A percentile compares a stretch with the other conserved stretches of the same genome.
Evolutionary conservation across 1,140 invertebrate species (phyloP).

Genomic region (Tyrophagus putrescentiae): DNA sequence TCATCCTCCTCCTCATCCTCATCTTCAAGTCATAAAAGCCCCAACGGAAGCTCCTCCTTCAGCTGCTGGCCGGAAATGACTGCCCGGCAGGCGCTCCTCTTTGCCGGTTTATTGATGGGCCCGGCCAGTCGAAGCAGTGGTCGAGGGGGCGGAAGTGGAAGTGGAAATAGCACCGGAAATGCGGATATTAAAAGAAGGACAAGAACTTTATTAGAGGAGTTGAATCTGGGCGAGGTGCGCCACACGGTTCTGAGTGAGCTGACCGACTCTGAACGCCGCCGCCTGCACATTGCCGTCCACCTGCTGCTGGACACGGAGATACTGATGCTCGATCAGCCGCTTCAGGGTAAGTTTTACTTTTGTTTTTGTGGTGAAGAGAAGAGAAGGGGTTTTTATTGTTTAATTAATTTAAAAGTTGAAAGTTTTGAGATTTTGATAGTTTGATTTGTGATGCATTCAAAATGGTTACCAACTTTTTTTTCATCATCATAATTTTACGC

Average conservation of each 20-base stretch:
- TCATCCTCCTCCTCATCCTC: too few species aligned
- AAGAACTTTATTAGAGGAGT: slow-evolving; percentile 66
- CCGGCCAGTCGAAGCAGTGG: slow-evolving; percentile 32
- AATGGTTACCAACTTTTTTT: too few species aligned
- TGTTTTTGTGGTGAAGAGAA: too few species aligned
- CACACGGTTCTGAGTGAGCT: slow-evolving; percentile 58
- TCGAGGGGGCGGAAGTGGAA: too few species aligned
- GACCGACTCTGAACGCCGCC: slow-evolving; percentile 65
- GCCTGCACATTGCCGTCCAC: slow-evolving; percentile 71
- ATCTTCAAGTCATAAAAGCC: too few species aligned
- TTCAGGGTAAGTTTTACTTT: too few species aligned
- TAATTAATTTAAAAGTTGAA: too few species aligned
- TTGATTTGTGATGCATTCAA: too few species aligned
- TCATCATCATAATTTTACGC: too few species aligned
- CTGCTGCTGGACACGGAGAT: slow-evolving; percentile 58
- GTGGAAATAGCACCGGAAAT: slow-evolving; percentile 31
- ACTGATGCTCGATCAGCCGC: slow-evolving; percentile 70
- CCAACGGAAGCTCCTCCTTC: slow-evolving; percentile 45
- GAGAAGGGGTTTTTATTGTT: too few species aligned
- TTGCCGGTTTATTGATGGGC: slow-evolving; percentile 54
- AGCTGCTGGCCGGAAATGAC: slow-evolving; percentile 52
- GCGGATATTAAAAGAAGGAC: slow-evolving; percentile 48
- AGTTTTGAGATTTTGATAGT: too few species aligned
- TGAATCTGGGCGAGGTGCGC: slow-evolving; percentile 67
- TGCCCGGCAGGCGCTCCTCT: slow-evolving; percentile 60